A percentile compares a stretch with the other conserved stretches of the same genome.
These are phyloP conservation scores for Epinephelus moara DNA, from an alignment of 2,113 vertebrate species.

Conservation along the genomic window DNA sequence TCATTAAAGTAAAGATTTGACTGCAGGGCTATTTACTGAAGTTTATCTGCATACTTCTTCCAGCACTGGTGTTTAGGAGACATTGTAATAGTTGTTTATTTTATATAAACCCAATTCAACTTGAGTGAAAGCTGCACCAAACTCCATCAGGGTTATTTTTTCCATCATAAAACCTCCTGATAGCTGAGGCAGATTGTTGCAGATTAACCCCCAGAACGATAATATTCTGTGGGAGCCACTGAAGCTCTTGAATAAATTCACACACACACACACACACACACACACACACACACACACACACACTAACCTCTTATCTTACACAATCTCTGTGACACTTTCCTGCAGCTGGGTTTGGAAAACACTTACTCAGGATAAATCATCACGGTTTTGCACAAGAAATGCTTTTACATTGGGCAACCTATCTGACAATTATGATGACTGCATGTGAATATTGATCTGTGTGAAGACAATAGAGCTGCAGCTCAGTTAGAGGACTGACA, in stretches of 20 bases:
- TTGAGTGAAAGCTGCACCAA: slow-evolving; percentile 29
- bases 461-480: neutral
- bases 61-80: neutral
- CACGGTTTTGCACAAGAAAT: neutral
- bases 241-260: slow-evolving; percentile 26
- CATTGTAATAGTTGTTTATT: slow-evolving; percentile 13
- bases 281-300: slow-evolving; percentile 13
- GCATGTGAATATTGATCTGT: neutral
- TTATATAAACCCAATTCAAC: slow-evolving; percentile 8
- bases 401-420: neutral
- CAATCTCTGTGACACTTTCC: slow-evolving; percentile 5
- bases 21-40: neutral
- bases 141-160: slow-evolving; percentile 50
- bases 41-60: neutral
- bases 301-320: slow-evolving; percentile 18
- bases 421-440: neutral
- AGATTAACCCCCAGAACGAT: slow-evolving; percentile 31
- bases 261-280: slow-evolving; percentile 23
- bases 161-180: slow-evolving; percentile 60
- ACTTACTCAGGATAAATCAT: slow-evolving; percentile 7
- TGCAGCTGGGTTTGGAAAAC: slow-evolving; percentile 22
- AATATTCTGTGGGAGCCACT: slow-evolving; percentile 9
- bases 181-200: slow-evolving; percentile 19
- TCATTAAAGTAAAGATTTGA: neutral
- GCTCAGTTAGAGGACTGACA: neutral